Conservation (phyloP, 2,797 vertebrate species). For the Sardinella longiceps region DNA sequence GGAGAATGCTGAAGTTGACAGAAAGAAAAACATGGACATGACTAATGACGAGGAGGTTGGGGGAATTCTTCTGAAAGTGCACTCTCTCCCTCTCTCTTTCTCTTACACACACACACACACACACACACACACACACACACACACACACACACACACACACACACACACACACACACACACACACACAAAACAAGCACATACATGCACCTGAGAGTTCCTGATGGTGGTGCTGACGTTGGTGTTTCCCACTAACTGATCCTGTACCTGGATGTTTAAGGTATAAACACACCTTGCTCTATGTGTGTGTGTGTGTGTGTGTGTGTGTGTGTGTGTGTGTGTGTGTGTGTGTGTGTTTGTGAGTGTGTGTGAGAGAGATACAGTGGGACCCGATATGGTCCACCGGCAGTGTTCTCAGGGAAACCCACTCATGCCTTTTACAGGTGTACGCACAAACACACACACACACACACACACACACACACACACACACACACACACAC, state of each 20-base stretch:
- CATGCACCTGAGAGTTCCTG: slow-evolving; percentile 26
- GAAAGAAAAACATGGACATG: not conserved
- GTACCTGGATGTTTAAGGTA: slow-evolving; percentile 71
- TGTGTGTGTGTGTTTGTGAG: not conserved
- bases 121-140: not conserved
- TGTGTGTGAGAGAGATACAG: not conserved
- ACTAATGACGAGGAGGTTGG: not conserved
- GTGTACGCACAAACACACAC: not conserved
- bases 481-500: not conserved
- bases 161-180: not conserved
- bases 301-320: slow-evolving; percentile 62
- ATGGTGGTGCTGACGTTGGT: slow-evolving; percentile 67
- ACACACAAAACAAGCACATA: not conserved
- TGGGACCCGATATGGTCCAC: not conserved
- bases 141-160: not conserved
- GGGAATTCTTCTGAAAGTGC: not conserved
- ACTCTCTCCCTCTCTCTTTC: not conserved
- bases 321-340: not conserved
- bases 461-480: not conserved
- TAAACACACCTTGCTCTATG: slow-evolving; percentile 67
- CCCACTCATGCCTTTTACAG: not conserved
- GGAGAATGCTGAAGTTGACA: not conserved
- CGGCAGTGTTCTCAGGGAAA: not conserved
- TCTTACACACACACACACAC: not conserved
- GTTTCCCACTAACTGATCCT: slow-evolving; percentile 65